These are phyloP conservation scores for Poeciliopsis prolifica DNA, from an alignment of 2,113 vertebrate genomes.

Conservation along the genomic window DNA sequence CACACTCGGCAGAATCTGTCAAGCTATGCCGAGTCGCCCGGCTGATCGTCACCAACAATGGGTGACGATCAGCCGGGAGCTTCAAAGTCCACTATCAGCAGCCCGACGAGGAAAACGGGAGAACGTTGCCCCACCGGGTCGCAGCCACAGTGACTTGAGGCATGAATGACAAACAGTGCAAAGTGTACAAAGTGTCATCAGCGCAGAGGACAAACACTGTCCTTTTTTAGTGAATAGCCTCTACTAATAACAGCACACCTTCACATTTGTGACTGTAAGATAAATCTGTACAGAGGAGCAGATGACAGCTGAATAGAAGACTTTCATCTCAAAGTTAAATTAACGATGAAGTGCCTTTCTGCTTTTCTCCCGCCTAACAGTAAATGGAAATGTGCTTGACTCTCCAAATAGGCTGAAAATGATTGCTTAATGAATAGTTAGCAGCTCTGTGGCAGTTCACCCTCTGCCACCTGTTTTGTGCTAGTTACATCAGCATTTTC, in stretches of 20 bases:
- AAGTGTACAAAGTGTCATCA: slow-evolving; percentile 26
- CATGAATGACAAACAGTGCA: slow-evolving; percentile 35
- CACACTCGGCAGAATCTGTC: not conserved
- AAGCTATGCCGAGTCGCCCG: slow-evolving; percentile 7
- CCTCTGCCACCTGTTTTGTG: slow-evolving; percentile 37
- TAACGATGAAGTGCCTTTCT: slow-evolving; percentile 16
- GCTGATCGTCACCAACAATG: slow-evolving; percentile 1
- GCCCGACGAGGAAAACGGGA: not conserved
- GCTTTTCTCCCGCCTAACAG: slow-evolving; percentile 18
- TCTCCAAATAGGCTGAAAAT: slow-evolving; percentile 20
- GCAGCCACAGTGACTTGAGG: slow-evolving; percentile 16
- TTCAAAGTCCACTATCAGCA: slow-evolving; percentile 14
- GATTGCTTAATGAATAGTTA: slow-evolving; percentile 16
- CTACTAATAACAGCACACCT: slow-evolving; percentile 18
- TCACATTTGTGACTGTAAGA: slow-evolving; percentile 52
- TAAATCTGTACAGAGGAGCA: slow-evolving; percentile 41
- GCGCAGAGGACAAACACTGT: slow-evolving; percentile 35
- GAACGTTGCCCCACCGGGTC: slow-evolving; percentile 4
- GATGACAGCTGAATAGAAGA: slow-evolving; percentile 50
- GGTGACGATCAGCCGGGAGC: slow-evolving; percentile 12
- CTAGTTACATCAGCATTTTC: slow-evolving; percentile 47
- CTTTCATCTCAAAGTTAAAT: slow-evolving; percentile 42
- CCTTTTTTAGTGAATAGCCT: slow-evolving; percentile 14
- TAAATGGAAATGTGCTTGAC: slow-evolving; percentile 36
- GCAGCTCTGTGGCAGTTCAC: slow-evolving; percentile 20